These are phyloP conservation scores for Papilio dardanus DNA, from an alignment of 1,140 invertebrate species.

Conservation along the genomic window DNA sequence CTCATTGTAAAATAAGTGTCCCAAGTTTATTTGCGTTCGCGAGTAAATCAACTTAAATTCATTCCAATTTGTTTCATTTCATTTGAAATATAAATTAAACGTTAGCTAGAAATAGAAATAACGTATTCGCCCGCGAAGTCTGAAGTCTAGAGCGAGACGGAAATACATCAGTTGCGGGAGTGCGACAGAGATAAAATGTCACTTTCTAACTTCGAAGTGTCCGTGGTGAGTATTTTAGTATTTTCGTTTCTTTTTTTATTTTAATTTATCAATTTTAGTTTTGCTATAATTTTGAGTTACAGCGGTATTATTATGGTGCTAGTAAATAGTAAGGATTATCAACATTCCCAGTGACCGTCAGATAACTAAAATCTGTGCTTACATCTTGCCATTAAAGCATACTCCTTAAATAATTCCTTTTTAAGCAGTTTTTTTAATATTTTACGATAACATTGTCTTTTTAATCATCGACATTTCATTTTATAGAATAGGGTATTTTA, in stretches of 20 bases:
- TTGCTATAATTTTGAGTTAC: background rate
- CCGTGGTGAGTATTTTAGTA: background rate
- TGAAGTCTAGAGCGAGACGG: background rate
- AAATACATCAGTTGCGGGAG: background rate
- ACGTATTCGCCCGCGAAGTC: background rate
- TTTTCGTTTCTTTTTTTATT: too few relatives aligned
- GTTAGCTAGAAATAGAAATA: background rate
- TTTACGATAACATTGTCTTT: background rate
- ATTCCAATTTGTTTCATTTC: background rate
- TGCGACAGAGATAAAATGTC: background rate
- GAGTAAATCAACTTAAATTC: conserved; percentile 6
- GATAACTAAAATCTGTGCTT: background rate
- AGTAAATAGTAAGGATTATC: conserved; percentile 19
- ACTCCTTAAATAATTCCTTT: background rate
- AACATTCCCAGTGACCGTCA: background rate
- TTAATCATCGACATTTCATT: background rate
- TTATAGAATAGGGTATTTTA: conserved; percentile 32
- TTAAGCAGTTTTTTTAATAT: background rate
- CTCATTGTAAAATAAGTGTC: background rate
- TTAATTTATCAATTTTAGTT: background rate
- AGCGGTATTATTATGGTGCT: conserved; percentile 28
- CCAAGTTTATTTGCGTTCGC: conserved; percentile 15
- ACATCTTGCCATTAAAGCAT: conserved; percentile 6
- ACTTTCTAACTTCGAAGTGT: background rate
- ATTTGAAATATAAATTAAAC: background rate